Percentiles rank a stretch among this genome's conserved stretches.
Evolutionary conservation across 2,888 invertebrate species (phyloP).

Genomic region (Callyntrura guangdongensis): DNA sequence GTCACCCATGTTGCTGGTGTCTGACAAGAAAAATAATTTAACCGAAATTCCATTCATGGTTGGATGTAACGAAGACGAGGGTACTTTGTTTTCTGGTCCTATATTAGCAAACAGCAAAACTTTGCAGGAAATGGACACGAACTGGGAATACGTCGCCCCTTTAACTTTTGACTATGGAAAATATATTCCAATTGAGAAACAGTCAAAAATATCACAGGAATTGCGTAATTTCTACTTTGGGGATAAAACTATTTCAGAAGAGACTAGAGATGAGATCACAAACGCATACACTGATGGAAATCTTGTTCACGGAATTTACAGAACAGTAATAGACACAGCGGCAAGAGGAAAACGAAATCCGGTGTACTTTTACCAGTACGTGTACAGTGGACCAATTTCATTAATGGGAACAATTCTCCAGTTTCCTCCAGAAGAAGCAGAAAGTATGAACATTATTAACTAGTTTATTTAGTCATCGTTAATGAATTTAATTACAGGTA

Average conservation of each 20-base stretch:
- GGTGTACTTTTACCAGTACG: slow-evolving; percentile 64
- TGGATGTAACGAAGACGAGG: slow-evolving; percentile 59
- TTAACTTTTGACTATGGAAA: neutral
- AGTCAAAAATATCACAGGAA: neutral
- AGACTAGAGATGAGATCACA: neutral
- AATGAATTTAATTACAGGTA: neutral
- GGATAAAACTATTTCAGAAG: neutral
- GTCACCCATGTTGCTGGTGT: slow-evolving; percentile 1
- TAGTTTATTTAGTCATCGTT: neutral
- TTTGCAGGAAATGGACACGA: neutral
- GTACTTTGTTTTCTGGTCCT: slow-evolving; percentile 23
- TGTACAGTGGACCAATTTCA: slow-evolving; percentile 46
- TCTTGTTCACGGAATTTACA: slow-evolving; percentile 8
- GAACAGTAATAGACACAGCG: slow-evolving; percentile 34
- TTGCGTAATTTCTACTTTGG: slow-evolving; percentile 64
- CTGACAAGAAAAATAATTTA: neutral
- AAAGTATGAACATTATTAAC: slow-evolving; percentile 14
- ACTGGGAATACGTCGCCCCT: slow-evolving; percentile 52
- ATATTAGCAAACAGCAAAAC: neutral
- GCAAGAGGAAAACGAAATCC: slow-evolving; percentile 8
- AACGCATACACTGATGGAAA: slow-evolving; percentile 30
- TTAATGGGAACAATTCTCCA: neutral
- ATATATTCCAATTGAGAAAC: neutral
- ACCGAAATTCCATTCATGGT: slow-evolving; percentile 51
- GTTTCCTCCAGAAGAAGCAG: neutral